A percentile compares a stretch with the other conserved stretches of the same genome.
Conservation (phyloP, 2,888 invertebrate species). For the Hetaerina titia region DNA sequence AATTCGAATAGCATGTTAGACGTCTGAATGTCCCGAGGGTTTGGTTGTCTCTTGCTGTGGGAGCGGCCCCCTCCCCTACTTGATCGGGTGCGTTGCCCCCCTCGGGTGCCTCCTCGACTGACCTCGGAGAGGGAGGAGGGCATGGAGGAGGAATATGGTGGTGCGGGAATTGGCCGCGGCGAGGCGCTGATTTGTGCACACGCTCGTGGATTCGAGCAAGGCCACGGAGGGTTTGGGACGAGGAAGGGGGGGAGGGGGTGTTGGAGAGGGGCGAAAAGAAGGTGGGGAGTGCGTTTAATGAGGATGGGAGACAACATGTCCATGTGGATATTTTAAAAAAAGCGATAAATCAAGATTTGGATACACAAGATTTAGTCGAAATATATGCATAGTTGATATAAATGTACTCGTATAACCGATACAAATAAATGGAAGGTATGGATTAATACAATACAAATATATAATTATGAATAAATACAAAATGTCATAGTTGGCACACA, state of each 20-base stretch:
- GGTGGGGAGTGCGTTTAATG: background rate
- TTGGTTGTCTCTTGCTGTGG: background rate
- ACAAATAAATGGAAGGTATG: no score
- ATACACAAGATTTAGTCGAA: no score
- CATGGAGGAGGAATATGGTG: background rate
- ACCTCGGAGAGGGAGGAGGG: background rate
- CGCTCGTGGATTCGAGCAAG: background rate
- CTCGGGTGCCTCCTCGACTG: background rate
- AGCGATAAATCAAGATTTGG: no score
- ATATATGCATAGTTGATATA: no score
- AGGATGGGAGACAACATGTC: no score
- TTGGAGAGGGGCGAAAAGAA: background rate
- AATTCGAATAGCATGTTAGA: no score
- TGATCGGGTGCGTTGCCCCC: background rate
- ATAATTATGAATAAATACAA: no score
- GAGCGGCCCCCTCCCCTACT: background rate
- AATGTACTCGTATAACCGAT: no score
- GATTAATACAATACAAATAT: no score
- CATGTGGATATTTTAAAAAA: no score
- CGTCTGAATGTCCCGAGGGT: background rate
- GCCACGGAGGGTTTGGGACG: background rate
- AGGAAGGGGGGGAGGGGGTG: background rate
- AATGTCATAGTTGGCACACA: no score
- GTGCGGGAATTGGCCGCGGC: conserved; percentile 41
- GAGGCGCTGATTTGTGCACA: conserved; percentile 60